These are phyloP conservation scores for Phrynocephalus vlangalii DNA, from an alignment of 2,797 vertebrate species.

Conservation along the genomic window DNA sequence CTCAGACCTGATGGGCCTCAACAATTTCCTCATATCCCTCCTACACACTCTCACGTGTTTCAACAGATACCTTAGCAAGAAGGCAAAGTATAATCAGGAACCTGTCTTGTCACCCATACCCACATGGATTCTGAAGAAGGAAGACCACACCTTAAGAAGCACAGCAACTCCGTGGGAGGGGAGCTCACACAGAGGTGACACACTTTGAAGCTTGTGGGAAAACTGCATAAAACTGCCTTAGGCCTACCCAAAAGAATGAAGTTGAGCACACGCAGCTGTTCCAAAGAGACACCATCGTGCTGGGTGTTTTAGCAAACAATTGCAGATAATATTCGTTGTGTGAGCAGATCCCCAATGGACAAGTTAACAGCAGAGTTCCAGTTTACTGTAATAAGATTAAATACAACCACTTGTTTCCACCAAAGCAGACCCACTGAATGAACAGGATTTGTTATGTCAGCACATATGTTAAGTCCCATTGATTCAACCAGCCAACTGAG, in stretches of 20 bases:
- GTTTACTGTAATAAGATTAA: too few relatives aligned
- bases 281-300: not conserved
- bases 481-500: not conserved
- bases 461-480: not conserved
- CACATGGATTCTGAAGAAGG: not conserved
- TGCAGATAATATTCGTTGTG: not conserved
- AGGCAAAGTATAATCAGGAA: not conserved
- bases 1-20: not conserved
- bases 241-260: not conserved
- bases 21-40: not conserved
- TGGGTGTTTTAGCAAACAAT: not conserved
- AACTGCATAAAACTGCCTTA: not conserved
- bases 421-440: too few relatives aligned
- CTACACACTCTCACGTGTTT: conserved; percentile 19
- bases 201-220: not conserved
- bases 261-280: not conserved
- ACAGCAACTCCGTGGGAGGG: not conserved
- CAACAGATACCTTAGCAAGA: not conserved
- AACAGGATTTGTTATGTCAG: too few relatives aligned
- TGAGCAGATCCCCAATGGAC: not conserved
- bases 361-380: not conserved
- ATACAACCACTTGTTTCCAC: too few relatives aligned
- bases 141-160: not conserved
- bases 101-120: not conserved
- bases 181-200: not conserved